phyloP scores from a whole-genome alignment of 2,113 vertebrate genomes.

The Platysternon megacephalum region DNA sequence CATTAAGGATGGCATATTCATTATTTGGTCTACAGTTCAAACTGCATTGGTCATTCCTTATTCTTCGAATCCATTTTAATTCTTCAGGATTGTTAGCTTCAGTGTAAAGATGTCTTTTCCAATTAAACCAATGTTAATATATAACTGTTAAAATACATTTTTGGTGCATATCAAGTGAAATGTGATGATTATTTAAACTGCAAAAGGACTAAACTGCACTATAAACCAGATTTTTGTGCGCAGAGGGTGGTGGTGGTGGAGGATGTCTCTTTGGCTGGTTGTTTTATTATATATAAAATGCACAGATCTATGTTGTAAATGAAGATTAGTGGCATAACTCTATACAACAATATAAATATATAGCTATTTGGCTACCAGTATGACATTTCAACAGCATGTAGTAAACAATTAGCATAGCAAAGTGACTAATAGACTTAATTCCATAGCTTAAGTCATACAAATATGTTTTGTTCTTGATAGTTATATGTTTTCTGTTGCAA shows the following conservation, averaged over 20 bases:
- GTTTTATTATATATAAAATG: not conserved
- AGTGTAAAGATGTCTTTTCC: slow-evolving; percentile 3
- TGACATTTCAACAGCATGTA: not conserved
- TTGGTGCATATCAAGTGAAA: slow-evolving; percentile 3
- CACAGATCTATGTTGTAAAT: not conserved
- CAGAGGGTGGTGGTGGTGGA: not conserved
- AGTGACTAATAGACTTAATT: not conserved
- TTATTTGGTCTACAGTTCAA: slow-evolving; percentile 31
- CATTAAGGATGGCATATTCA: slow-evolving; percentile 8
- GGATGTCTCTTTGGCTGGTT: not conserved
- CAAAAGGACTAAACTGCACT: not conserved
- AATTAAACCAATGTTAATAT: slow-evolving; percentile 14
- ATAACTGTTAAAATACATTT: slow-evolving; percentile 36
- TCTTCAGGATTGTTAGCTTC: slow-evolving; percentile 24
- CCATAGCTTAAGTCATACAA: not conserved
- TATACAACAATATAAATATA: not conserved
- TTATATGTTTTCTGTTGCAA: slow-evolving; percentile 7
- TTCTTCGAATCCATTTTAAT: not conserved
- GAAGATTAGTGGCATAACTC: not conserved
- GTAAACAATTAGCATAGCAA: slow-evolving; percentile 8
- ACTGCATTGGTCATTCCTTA: not conserved
- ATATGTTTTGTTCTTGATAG: not conserved
- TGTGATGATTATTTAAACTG: slow-evolving; percentile 31
- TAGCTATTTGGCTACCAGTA: not conserved
- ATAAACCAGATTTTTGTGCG: slow-evolving; percentile 25